Evolutionary conservation across 2,797 vertebrate species (phyloP), one percentile per base, ranked within the genome.

Genomic region (Enteromius thamalakanensis): DNA sequence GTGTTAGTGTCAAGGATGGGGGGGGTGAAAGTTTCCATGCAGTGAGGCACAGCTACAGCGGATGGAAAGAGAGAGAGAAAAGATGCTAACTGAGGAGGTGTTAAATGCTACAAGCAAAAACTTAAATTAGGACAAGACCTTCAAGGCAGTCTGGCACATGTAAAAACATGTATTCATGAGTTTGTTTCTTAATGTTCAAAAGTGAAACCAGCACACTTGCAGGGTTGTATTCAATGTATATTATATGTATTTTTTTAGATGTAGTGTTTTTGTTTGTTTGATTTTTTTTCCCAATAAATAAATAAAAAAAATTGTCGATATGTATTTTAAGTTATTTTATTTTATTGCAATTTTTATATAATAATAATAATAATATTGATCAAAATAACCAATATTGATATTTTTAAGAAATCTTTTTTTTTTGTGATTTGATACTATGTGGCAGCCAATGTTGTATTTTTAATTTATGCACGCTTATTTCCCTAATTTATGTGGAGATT

Each of bases 1-100:
- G 76, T 82, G 80, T 71, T 58, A 65, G 70, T 81, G 87, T 84
- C 58, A 79, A 60, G 74, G 80, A 79, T 76, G 82, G 51, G 82
- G 78, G 78, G 83, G 83, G 71, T 79, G 87, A 85, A 86, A 55
- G 86, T 86, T 84, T 89, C 87, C 81, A 86, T 87, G 75, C 83
- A 88, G 76, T 81, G 85, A 87, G 26, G 74, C 65, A 72, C 80
- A 75, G 74, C 58, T 71, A 80, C 69, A 80, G 81, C 34, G 58
- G 81, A 70, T 84, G 84, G 81, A 84, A 75, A 79, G 81, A 62
- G 76, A 82, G 85, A 81, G 72, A 62, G 42, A 45, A 45, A 45
- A 45, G 67, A 76, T 67, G 68, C 65, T 81, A 84, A 81, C 70
- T 81, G 70, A 83, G 69, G 79, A 80, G 67, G 77, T 80, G 80